Percentiles rank a stretch among this genome's conserved stretches.
Evolutionary conservation across 2,113 vertebrate species (phyloP).

Genomic region (Rhea pennata): DNA sequence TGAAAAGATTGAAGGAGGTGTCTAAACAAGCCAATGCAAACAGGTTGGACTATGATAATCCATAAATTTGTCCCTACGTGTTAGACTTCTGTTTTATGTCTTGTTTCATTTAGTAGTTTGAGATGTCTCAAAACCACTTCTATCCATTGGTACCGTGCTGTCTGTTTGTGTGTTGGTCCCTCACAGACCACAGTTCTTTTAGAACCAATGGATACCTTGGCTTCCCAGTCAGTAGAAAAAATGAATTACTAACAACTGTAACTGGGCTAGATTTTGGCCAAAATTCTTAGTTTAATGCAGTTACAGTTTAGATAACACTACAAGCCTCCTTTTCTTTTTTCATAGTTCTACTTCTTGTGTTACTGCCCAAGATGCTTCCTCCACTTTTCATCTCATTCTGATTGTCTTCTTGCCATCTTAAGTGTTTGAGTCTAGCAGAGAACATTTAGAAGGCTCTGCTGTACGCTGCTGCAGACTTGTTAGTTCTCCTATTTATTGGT

Average conservation of each 20-base stretch:
- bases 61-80: constrained; percentile 46
- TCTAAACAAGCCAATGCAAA: constrained; percentile 82
- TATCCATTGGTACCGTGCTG: not conserved
- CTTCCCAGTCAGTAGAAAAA: not conserved
- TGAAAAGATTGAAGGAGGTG: constrained; percentile 85
- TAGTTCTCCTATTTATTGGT: not conserved
- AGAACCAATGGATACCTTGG: not conserved
- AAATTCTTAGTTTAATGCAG: not conserved
- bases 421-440: not conserved
- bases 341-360: not conserved
- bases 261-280: not conserved
- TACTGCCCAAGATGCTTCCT: not conserved
- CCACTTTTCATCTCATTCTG: not conserved
- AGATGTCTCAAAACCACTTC: constrained; percentile 3
- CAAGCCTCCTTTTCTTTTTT: constrained; percentile 16
- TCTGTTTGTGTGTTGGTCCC: constrained; percentile 34
- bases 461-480: not conserved
- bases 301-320: not conserved
- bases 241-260: not conserved
- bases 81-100: constrained; percentile 57
- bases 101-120: constrained; percentile 10
- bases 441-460: not conserved
- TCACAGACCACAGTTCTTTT: constrained; percentile 11
- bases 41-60: constrained; percentile 67
- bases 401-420: not conserved